Base-by-base conservation (phyloP, 2,888 invertebrate genomes). In the Nysson spinosus region DNA sequence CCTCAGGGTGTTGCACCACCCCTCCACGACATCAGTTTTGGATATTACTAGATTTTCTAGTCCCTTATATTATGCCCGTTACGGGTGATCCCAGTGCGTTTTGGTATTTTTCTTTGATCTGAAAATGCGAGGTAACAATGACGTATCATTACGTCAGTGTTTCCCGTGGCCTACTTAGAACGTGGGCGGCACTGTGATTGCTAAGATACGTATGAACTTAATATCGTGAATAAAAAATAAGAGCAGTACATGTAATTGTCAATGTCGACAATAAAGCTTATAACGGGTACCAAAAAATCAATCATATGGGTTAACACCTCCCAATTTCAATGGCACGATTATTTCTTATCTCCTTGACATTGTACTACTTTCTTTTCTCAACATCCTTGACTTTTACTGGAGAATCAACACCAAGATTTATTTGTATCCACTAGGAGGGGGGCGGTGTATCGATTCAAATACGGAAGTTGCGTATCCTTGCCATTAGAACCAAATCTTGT, bases 11-110 rank as follows among this genome's bases (percentile, higher is more conserved):
- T 91, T 5, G 90, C 93, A 0, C 89, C 91, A 28, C 91, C 95
- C 0, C 88, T 94, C 28, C 95, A 95, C 81, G 95, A 95, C 81
- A 95, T 95, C 86, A 92, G 94, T 61, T 95, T 95, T 83, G 94
- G 95, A 80, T 93, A 93, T 85, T 94, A 93, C 87, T 94, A 91
- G 88, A 42, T 32, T 39, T 37, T 64, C 65, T 62, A 71, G 77
- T 75, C 70, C 57, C 64, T 58, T 43, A 52, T 46, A 56, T 52
- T 44, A 49, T 39, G 52, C 37, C 19, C 46, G 12, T 24, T 19
- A 1, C 35, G 49, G 51, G 55, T 49, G 47, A 24, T 37, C 24
- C 34, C 42, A 22, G 43, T 39, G 50, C 61, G 58, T 56, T 60
- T 69, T 58, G 52, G 69, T 69, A 34, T 63, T 55, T 43, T 30